These are phyloP conservation scores for Lissonota sp. DNA, from an alignment of 2,888 invertebrate genomes.

Conservation along the genomic window DNA sequence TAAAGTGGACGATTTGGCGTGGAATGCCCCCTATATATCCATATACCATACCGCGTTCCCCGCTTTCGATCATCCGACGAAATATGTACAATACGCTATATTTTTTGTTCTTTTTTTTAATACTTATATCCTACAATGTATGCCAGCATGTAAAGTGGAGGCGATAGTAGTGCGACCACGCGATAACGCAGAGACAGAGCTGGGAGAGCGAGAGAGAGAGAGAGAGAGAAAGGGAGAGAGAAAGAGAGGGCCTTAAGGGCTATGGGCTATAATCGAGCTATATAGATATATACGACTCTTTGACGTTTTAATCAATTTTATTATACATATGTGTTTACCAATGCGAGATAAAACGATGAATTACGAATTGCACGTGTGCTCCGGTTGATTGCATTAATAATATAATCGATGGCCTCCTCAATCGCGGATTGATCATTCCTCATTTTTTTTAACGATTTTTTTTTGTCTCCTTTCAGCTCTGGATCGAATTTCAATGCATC, in stretches of 20 bases:
- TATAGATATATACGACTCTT: constrained; percentile 12
- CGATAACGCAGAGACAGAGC: constrained; percentile 13
- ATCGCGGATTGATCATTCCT: background rate
- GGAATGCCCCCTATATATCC: no score
- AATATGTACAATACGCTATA: constrained; percentile 38
- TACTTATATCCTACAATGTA: constrained; percentile 53
- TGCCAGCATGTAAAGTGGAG: constrained; percentile 43
- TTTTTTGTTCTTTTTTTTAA: constrained; percentile 17
- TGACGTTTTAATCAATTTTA: constrained; percentile 34
- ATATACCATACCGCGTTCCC: background rate
- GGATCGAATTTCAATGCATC: constrained; percentile 55
- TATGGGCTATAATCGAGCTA: constrained; percentile 38
- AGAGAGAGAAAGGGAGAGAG: constrained; percentile 21
- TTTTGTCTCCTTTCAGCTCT: constrained; percentile 45
- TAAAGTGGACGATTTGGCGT: no score
- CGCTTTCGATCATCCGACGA: constrained; percentile 24
- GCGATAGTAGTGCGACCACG: constrained; percentile 44
- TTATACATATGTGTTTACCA: constrained; percentile 18
- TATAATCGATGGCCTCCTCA: constrained; percentile 30
- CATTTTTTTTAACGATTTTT: constrained; percentile 9
- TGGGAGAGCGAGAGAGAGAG: constrained; percentile 28
- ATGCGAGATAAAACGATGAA: constrained; percentile 17
- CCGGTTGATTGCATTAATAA: constrained; percentile 43
- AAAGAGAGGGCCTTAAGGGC: constrained; percentile 39
- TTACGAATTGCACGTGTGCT: constrained; percentile 22